Conservation (phyloP, 2,888 invertebrate genomes). For the Cephus pulcher region DNA sequence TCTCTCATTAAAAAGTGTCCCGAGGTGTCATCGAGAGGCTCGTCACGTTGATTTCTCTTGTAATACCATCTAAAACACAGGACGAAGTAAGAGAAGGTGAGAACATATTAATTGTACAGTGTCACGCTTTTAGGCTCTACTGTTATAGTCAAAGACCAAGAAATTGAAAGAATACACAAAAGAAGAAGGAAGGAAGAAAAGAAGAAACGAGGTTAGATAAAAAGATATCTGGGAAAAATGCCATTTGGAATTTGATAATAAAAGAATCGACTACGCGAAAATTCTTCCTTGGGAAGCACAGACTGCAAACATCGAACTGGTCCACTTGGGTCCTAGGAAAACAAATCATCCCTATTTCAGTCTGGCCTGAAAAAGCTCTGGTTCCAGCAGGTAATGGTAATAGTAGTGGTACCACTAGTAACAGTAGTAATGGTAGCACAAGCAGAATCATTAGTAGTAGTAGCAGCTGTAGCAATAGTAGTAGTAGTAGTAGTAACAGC, state of each 20-base stretch:
- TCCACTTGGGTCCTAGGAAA: background rate
- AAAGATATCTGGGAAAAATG: background rate
- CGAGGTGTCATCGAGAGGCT: constrained; percentile 67
- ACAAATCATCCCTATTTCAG: background rate
- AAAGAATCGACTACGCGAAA: background rate
- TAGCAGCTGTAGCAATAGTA: background rate
- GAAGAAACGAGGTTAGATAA: background rate
- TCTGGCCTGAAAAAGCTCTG: background rate
- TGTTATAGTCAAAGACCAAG: background rate
- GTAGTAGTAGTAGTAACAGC: background rate
- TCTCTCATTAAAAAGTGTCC: constrained; percentile 68
- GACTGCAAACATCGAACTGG: background rate
- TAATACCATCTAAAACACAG: constrained; percentile 67
- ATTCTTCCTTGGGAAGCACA: background rate
- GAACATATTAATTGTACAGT: background rate
- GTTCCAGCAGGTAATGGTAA: background rate
- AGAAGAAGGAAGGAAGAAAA: background rate
- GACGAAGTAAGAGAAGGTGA: background rate
- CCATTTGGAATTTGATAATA: background rate
- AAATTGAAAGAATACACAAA: background rate
- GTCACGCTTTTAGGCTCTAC: background rate
- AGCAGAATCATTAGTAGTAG: background rate
- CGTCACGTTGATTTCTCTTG: constrained; percentile 67
- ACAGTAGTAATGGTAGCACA: background rate
- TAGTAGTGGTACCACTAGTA: background rate